Evolutionary conservation across 2,113 vertebrate genomes (phyloP).

Genomic region (Ceuthmochares aereus): DNA sequence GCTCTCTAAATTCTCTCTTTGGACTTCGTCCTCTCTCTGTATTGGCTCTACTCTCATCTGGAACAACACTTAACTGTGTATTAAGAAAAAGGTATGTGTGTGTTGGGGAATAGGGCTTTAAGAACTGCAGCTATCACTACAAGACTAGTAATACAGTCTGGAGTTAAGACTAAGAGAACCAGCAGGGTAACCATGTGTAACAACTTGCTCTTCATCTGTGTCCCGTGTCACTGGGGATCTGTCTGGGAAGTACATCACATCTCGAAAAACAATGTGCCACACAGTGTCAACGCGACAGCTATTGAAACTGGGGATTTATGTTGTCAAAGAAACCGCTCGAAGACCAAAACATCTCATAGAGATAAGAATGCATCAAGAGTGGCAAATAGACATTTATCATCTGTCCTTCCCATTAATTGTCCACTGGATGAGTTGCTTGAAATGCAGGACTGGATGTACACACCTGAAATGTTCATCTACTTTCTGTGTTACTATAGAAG

Average conservation of each 20-base stretch:
- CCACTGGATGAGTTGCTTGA: not conserved
- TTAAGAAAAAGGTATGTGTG: not conserved
- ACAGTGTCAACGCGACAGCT: not conserved
- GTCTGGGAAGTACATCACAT: not conserved
- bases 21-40: not conserved
- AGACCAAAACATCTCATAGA: not conserved
- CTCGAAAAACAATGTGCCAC: not conserved
- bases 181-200: not conserved
- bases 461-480: not conserved
- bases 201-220: not conserved
- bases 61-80: not conserved
- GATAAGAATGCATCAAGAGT: not conserved
- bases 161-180: not conserved
- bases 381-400: not conserved
- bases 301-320: not conserved
- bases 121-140: not conserved
- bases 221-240: not conserved
- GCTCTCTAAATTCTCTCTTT: not conserved
- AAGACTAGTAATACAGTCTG: not conserved
- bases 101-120: not conserved
- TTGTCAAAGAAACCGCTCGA: not conserved
- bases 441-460: not conserved
- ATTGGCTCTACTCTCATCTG: not conserved
- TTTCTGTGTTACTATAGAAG: not conserved
- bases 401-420: not conserved